Percentiles rank a stretch among this genome's conserved stretches.
phyloP scores from a whole-genome alignment of 37 sponge, comb jelly and placozoan species.

The Chondrosia reniformis region DNA sequence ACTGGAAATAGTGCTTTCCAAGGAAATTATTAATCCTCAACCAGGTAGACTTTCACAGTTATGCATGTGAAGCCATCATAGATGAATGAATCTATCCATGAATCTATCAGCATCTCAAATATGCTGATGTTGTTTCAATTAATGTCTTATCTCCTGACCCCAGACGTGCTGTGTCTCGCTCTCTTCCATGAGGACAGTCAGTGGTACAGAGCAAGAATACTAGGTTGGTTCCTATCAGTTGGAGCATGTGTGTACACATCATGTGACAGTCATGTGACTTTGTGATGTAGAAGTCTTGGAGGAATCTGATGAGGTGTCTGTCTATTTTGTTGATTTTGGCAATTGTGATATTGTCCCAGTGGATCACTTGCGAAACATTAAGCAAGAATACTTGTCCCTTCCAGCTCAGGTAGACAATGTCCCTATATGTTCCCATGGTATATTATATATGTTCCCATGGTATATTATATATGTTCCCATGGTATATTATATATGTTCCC shows the following conservation, averaged over 20 bases:
- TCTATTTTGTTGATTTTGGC: slow-evolving; percentile 48
- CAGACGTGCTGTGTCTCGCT: neutral
- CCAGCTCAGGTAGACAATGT: slow-evolving; percentile 24
- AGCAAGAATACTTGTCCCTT: neutral
- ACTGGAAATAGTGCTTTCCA: too few relatives aligned
- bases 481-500: too few relatives aligned
- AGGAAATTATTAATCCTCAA: too few relatives aligned
- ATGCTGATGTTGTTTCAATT: neutral
- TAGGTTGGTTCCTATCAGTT: neutral
- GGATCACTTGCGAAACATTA: neutral
- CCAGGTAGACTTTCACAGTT: too few relatives aligned
- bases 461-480: too few relatives aligned
- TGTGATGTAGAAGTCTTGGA: neutral
- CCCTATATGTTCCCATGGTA: too few relatives aligned
- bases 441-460: too few relatives aligned
- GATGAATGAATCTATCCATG: too few relatives aligned
- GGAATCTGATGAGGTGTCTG: neutral
- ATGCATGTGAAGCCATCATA: too few relatives aligned
- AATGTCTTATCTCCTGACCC: neutral
- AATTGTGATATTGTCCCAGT: slow-evolving; percentile 16
- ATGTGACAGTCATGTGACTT: too few relatives aligned
- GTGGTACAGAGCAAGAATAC: slow-evolving; percentile 13
- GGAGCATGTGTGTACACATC: neutral
- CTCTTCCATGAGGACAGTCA: neutral
- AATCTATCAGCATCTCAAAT: neutral